Conservation (phyloP, 2,113 vertebrate species). For the Labeo catla region DNA sequence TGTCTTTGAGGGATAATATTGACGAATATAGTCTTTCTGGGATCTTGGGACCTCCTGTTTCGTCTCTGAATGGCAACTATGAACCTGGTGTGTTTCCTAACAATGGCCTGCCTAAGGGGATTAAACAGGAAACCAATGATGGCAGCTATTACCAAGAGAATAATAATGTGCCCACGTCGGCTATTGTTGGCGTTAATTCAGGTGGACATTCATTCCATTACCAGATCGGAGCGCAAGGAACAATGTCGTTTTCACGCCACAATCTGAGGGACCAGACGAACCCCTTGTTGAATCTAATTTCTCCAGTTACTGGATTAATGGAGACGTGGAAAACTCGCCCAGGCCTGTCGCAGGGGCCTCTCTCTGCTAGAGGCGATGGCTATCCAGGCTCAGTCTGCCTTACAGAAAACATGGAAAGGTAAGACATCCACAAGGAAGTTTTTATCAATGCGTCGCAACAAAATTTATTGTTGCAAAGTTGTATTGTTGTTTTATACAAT, state of each 20-base stretch:
- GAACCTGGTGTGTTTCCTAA: conserved; percentile 88
- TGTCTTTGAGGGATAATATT: conserved; percentile 97
- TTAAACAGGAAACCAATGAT: conserved; percentile 94
- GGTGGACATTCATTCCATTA: conserved; percentile 99
- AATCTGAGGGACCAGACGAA: conserved; percentile 91
- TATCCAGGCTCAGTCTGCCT: conserved; percentile 93
- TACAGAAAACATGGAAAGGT: conserved; percentile 86
- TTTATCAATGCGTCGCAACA: neutral
- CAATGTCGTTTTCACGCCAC: conserved; percentile 92
- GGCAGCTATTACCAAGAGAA: conserved; percentile 93
- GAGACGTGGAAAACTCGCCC: conserved; percentile 96
- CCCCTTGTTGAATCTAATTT: conserved; percentile 95
- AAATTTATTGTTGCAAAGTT: neutral
- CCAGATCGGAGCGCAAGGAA: conserved; percentile 97
- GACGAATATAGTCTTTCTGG: conserved; percentile 97
- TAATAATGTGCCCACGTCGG: conserved; percentile 86
- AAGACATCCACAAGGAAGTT: conserved; percentile 53
- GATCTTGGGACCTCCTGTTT: conserved; percentile 95
- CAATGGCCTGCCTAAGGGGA: conserved; percentile 84
- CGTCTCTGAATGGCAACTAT: conserved; percentile 88
- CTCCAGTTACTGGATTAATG: conserved; percentile 90
- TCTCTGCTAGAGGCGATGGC: conserved; percentile 88
- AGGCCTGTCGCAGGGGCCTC: conserved; percentile 81
- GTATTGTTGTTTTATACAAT: neutral
- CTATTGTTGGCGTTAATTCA: conserved; percentile 98